Percentiles rank a stretch among this genome's conserved stretches.
Conservation (phyloP, 2,888 invertebrate genomes). For the Drosophila neonasuta region DNA sequence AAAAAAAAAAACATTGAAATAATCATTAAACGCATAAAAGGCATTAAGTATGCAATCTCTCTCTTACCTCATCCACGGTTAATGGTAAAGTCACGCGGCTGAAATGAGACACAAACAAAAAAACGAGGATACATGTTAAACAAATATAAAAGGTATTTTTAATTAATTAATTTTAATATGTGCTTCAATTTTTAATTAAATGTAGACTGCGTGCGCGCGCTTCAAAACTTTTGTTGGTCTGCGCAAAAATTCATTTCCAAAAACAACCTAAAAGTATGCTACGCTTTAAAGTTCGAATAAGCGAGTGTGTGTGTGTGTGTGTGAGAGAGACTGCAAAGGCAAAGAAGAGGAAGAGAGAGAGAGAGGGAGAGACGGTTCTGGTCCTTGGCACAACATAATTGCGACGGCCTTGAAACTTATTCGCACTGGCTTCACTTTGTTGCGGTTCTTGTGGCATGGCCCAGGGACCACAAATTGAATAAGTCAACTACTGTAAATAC, state of each 20-base stretch:
- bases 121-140: slow-evolving; percentile 17
- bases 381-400: slow-evolving; percentile 51
- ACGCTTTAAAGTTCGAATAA: slow-evolving; percentile 30
- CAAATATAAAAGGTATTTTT: slow-evolving; percentile 48
- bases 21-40: slow-evolving; percentile 12
- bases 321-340: neutral
- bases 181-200: slow-evolving; percentile 61
- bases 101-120: slow-evolving; percentile 81
- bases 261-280: slow-evolving; percentile 59
- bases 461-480: slow-evolving; percentile 17
- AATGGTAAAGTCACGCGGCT: slow-evolving; percentile 98
- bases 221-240: slow-evolving; percentile 16
- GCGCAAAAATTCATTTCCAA: slow-evolving; percentile 31
- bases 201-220: slow-evolving; percentile 1
- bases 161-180: slow-evolving; percentile 67
- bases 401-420: slow-evolving; percentile 60
- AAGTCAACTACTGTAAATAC: neutral
- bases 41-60: slow-evolving; percentile 5
- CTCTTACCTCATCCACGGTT: slow-evolving; percentile 95
- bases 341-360: neutral
- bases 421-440: slow-evolving; percentile 43
- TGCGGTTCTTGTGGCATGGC: slow-evolving; percentile 31
- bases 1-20: slow-evolving; percentile 11
- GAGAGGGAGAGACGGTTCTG: neutral
- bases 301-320: slow-evolving; percentile 1